Evolutionary conservation across 2,113 vertebrate species (phyloP).

Genomic region (Rhipidura dahli): DNA sequence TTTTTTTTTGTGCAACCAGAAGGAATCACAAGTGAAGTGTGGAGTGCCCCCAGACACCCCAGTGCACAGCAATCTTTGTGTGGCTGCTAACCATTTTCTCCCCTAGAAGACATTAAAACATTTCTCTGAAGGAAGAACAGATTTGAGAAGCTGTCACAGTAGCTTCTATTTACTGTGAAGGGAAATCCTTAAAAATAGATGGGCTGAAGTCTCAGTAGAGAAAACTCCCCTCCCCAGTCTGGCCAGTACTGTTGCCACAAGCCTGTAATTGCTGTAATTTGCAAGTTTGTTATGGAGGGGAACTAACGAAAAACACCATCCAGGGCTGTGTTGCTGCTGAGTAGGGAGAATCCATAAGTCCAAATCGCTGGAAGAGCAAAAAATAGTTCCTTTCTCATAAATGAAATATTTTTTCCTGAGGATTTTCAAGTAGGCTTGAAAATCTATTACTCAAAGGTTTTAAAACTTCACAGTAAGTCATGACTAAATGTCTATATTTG

Average conservation of each 20-base stretch:
- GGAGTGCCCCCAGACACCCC: background rate
- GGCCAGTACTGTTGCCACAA: background rate
- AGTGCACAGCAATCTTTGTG: background rate
- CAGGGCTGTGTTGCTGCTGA: background rate
- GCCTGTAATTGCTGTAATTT: background rate
- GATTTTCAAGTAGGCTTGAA: background rate
- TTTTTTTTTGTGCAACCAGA: background rate
- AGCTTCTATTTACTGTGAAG: background rate
- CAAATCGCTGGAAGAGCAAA: background rate
- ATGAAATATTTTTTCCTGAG: background rate
- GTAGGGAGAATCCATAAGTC: background rate
- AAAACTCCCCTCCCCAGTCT: background rate
- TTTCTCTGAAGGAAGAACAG: background rate
- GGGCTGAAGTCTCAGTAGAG: background rate
- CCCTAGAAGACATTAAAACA: background rate
- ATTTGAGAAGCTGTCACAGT: background rate
- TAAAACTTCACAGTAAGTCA: slow-evolving; percentile 18
- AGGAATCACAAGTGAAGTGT: background rate
- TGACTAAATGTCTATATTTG: background rate
- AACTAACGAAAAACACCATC: background rate
- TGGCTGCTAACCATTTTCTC: background rate
- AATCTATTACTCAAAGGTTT: background rate
- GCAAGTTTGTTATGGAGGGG: background rate
- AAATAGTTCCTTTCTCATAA: background rate
- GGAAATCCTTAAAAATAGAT: background rate